These are phyloP conservation scores for Lycocorax pyrrhopterus DNA, from an alignment of 2,113 vertebrate species.

Conservation along the genomic window DNA sequence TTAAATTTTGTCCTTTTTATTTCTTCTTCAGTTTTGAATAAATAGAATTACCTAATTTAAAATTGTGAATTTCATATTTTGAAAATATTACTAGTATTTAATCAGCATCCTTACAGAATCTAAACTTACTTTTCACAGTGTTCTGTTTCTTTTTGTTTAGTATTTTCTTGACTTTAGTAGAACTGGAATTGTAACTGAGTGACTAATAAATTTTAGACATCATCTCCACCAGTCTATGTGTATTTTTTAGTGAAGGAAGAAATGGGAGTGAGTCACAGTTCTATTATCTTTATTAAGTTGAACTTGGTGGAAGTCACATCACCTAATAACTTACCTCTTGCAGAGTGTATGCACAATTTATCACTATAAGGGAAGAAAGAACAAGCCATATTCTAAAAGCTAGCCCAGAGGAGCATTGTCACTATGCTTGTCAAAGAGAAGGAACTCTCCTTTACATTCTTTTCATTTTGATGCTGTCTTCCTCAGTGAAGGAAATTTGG, in stretches of 20 bases:
- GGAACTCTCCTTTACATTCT: neutral
- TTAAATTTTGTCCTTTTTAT: neutral
- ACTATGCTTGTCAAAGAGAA: neutral
- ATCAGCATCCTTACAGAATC: neutral
- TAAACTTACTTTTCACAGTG: neutral
- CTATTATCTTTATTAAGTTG: neutral
- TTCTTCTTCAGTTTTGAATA: neutral
- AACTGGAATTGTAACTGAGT: neutral
- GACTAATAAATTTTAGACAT: neutral
- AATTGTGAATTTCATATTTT: neutral
- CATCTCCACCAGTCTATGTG: neutral
- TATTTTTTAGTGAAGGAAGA: neutral
- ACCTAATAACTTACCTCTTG: neutral
- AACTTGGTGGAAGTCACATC: neutral
- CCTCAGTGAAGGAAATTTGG: neutral
- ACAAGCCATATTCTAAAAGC: neutral
- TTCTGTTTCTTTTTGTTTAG: neutral
- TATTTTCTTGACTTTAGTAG: neutral
- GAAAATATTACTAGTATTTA: neutral
- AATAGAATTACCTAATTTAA: neutral
- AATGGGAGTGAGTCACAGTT: neutral
- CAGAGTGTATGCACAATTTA: neutral
- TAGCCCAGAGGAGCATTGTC: neutral
- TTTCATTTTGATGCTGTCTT: neutral
- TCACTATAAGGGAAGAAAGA: neutral